phyloP scores from a whole-genome alignment of 2,113 vertebrate species.

The Ginglymostoma cirratum region DNA sequence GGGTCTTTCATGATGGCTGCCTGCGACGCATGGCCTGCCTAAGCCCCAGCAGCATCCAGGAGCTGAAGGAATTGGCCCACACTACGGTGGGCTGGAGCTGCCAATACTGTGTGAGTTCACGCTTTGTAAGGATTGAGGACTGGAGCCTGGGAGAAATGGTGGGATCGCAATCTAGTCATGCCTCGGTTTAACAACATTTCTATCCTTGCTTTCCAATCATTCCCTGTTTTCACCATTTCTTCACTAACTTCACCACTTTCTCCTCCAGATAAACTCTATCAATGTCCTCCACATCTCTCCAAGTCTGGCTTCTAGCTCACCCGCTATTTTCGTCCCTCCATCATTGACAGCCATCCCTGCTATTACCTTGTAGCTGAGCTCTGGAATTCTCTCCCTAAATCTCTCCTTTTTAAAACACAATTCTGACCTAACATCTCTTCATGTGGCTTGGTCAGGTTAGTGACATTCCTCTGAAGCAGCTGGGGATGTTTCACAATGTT shows the following conservation, averaged over 20 bases:
- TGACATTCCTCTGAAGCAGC: background rate
- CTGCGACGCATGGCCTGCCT: constrained; percentile 86
- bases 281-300: background rate
- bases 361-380: background rate
- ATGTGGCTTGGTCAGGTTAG: background rate
- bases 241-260: too few relatives aligned
- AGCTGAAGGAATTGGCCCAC: constrained; percentile 77
- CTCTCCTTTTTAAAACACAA: background rate
- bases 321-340: background rate
- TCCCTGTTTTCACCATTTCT: background rate
- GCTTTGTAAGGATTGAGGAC: background rate
- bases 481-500: background rate
- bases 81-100: constrained; percentile 88
- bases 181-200: background rate
- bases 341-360: background rate
- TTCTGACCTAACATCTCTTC: background rate
- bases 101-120: constrained; percentile 83
- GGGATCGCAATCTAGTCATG: too few relatives aligned
- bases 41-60: constrained; percentile 61
- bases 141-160: background rate
- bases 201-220: background rate
- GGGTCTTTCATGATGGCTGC: constrained; percentile 90
- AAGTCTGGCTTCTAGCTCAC: background rate
- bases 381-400: background rate
- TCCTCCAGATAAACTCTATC: too few relatives aligned